phyloP scores from a whole-genome alignment of 1,140 invertebrate species.

The Popillia japonica region DNA sequence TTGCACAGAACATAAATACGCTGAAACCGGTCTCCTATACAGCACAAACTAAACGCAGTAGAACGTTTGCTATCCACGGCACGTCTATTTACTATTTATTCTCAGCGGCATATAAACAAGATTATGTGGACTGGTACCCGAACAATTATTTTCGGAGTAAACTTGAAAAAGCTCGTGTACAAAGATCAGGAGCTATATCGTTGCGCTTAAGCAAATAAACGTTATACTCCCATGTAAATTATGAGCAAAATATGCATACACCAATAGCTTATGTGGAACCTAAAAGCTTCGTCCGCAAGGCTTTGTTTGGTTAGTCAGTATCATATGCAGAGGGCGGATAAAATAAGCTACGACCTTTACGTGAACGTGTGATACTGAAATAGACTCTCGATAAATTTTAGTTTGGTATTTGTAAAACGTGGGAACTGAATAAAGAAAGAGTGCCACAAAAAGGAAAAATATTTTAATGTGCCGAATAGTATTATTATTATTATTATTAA shows the following conservation, averaged over 20 bases:
- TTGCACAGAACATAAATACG: neutral
- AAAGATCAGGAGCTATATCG: slow-evolving; percentile 1
- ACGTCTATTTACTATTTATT: slow-evolving; percentile 34
- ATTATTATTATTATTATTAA: too few species aligned
- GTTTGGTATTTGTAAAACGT: too few species aligned
- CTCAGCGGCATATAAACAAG: slow-evolving; percentile 31
- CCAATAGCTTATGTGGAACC: neutral
- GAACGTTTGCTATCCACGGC: slow-evolving; percentile 9
- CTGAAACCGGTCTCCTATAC: slow-evolving; percentile 13
- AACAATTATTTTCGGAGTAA: slow-evolving; percentile 27
- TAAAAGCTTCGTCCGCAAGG: too few species aligned
- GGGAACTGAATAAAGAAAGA: too few species aligned
- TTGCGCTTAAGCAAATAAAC: slow-evolving; percentile 18
- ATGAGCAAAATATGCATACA: neutral
- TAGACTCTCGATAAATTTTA: too few species aligned
- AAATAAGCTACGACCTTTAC: too few species aligned
- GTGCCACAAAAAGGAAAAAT: too few species aligned
- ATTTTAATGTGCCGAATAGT: too few species aligned
- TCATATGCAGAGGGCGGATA: too few species aligned
- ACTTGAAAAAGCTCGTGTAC: slow-evolving; percentile 3
- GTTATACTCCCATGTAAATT: neutral
- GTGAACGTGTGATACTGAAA: too few species aligned
- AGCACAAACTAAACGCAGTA: neutral
- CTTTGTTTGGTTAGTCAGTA: too few species aligned
- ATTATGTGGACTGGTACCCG: slow-evolving; percentile 13